A percentile compares a stretch with the other conserved stretches of the same genome.
phyloP scores from a whole-genome alignment of 2,113 vertebrate genomes.

The Misgurnus mizolepis region DNA sequence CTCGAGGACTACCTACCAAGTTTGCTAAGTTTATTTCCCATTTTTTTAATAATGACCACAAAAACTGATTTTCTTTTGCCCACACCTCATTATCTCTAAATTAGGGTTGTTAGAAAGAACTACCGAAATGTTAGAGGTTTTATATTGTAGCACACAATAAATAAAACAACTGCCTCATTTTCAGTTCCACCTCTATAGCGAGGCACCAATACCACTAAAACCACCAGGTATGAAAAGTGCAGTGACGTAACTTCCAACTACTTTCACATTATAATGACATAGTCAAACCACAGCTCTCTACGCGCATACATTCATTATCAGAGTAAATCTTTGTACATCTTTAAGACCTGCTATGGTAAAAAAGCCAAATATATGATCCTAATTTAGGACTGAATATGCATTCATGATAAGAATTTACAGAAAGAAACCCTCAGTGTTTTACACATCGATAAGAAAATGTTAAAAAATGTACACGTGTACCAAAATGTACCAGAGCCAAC shows the following conservation, averaged over 20 bases:
- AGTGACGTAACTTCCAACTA: slow-evolving; percentile 6
- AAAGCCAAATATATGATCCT: slow-evolving; percentile 1
- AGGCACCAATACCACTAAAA: slow-evolving; percentile 8
- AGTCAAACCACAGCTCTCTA: slow-evolving; percentile 35
- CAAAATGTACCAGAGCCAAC: slow-evolving; percentile 24
- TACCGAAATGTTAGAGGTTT: slow-evolving; percentile 19
- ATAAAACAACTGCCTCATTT: neutral
- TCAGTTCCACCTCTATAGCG: neutral
- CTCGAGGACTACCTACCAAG: neutral
- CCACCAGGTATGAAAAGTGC: neutral
- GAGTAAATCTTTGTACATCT: slow-evolving; percentile 5
- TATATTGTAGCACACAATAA: slow-evolving; percentile 25
- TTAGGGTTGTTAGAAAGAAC: slow-evolving; percentile 9
- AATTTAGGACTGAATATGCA: slow-evolving; percentile 8
- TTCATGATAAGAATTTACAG: neutral
- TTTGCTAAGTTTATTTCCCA: neutral
- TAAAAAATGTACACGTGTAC: neutral
- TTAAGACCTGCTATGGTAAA: slow-evolving; percentile 22
- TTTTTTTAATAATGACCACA: neutral
- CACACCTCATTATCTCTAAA: neutral
- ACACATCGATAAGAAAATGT: slow-evolving; percentile 8
- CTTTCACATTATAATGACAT: slow-evolving; percentile 43
- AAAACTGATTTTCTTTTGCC: neutral
- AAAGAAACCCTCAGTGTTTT: slow-evolving; percentile 19
- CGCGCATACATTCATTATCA: slow-evolving; percentile 29